phyloP scores from a whole-genome alignment of 2,797 vertebrate species.

The Meda fulgida region DNA sequence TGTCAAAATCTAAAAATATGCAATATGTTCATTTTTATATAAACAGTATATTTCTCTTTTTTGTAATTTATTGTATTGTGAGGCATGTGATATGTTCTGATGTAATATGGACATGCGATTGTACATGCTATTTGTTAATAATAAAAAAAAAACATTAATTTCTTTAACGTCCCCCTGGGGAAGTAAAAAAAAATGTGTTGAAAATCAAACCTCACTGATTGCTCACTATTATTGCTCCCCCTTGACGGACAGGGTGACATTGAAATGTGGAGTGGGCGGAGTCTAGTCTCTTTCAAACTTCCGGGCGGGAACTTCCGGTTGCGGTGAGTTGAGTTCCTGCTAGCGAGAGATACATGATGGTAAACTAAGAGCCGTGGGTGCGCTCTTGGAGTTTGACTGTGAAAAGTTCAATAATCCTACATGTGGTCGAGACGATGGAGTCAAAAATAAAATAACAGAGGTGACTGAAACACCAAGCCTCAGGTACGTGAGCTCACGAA shows the following conservation, averaged over 20 bases:
- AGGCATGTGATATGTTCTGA: neutral
- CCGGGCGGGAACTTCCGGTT: constrained; percentile 60
- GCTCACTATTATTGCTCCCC: neutral
- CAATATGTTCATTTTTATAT: neutral
- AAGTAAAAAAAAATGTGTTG: too few species aligned
- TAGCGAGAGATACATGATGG: constrained; percentile 45
- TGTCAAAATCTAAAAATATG: too few species aligned
- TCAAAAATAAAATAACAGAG: constrained; percentile 54
- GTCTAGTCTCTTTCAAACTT: constrained; percentile 30
- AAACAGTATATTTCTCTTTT: neutral
- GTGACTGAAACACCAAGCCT: neutral
- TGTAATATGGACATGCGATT: neutral
- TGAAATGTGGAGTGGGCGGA: neutral
- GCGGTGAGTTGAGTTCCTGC: constrained; percentile 54
- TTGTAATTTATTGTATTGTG: neutral
- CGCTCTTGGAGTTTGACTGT: constrained; percentile 67
- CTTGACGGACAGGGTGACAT: constrained; percentile 44
- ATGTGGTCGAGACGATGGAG: constrained; percentile 55
- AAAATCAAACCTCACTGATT: neutral
- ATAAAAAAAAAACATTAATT: neutral
- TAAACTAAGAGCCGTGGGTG: constrained; percentile 59
- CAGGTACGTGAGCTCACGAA: constrained; percentile 63
- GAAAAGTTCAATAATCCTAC: constrained; percentile 51
- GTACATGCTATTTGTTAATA: neutral
- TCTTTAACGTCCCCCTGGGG: too few species aligned